These are phyloP conservation scores for Achatina immaculata DNA, from an alignment of 1,140 invertebrate species.

Conservation along the genomic window DNA sequence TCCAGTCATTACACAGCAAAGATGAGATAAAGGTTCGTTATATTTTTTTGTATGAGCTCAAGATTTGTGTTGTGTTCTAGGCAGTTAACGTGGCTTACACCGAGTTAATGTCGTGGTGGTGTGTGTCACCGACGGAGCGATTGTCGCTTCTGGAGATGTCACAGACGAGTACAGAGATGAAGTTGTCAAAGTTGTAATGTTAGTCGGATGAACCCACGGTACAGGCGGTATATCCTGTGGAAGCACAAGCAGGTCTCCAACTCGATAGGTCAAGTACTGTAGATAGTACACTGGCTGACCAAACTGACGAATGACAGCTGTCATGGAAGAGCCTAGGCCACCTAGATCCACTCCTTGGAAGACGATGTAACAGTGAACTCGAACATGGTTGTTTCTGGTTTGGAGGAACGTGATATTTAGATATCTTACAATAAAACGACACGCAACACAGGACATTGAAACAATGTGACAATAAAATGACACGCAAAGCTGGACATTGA, in stretches of 20 bases:
- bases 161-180: neutral
- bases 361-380: conserved; percentile 25
- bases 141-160: neutral
- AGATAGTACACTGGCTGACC: neutral
- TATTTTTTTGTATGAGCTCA: too few species aligned
- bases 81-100: too few species aligned
- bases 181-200: conserved; percentile 15
- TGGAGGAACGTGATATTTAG: neutral
- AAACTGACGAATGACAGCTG: neutral
- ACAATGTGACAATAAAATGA: too few species aligned
- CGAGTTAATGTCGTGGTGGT: neutral
- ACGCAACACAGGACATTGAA: too few species aligned
- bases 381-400: conserved; percentile 19
- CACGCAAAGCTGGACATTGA: too few species aligned
- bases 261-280: conserved; percentile 4
- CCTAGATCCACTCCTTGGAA: neutral
- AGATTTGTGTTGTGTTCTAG: too few species aligned
- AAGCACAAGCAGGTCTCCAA: conserved; percentile 20
- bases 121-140: neutral
- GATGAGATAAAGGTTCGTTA: too few species aligned
- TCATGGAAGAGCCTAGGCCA: neutral
- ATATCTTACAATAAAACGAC: too few species aligned
- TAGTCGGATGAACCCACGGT: conserved; percentile 12
- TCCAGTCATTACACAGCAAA: too few species aligned
- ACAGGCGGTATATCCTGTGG: neutral